Percentiles rank a stretch among this genome's conserved stretches.
Conservation (phyloP, 2,797 vertebrate genomes). For the Luscinia megarhynchos region DNA sequence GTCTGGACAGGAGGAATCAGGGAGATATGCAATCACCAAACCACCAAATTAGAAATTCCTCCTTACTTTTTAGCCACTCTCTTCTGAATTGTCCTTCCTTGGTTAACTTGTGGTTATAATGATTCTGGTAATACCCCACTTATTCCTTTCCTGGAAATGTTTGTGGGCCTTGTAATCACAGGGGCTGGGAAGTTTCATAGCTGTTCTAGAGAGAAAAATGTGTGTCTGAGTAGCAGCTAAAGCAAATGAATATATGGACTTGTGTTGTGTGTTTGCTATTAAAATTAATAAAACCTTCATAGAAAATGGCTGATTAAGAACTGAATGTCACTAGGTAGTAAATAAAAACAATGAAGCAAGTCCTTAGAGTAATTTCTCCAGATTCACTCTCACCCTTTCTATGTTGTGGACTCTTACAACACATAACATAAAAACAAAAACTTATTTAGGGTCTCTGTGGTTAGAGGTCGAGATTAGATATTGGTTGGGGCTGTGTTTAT, state of each 20-base stretch:
- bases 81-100: not conserved
- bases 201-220: not conserved
- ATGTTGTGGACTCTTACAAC: not conserved
- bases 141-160: not conserved
- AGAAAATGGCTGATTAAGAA: not conserved
- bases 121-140: not conserved
- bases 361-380: not conserved
- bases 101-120: not conserved
- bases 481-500: not conserved
- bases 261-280: not conserved
- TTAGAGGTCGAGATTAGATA: not conserved
- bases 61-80: not conserved
- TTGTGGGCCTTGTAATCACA: not conserved
- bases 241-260: not conserved
- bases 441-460: not conserved
- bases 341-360: not conserved
- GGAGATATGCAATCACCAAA: not conserved
- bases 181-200: not conserved
- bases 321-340: not conserved
- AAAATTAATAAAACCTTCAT: not conserved
- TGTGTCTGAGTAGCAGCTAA: not conserved
- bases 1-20: not conserved
- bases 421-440: rapidly evolving
- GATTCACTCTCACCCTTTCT: rapidly evolving
- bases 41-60: not conserved